A percentile compares a stretch with the other conserved stretches of the same genome.
Conservation (phyloP, 1,140 invertebrate genomes). For the Nebria ingens region DNA sequence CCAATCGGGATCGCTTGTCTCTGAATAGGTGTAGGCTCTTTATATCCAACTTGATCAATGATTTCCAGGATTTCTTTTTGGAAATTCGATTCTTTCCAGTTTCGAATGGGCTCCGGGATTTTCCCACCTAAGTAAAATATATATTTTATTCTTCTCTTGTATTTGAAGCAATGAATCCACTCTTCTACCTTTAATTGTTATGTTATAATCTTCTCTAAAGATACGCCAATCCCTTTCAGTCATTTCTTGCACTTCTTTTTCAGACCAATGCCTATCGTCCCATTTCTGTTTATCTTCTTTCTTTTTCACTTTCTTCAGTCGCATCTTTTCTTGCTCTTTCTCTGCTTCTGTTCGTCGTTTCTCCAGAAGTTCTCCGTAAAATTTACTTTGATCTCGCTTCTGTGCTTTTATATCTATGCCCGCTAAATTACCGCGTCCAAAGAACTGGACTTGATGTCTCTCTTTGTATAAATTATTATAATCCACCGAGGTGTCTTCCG, state of each 20-base stretch:
- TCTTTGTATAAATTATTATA: conserved; percentile 97
- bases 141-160: too few relatives aligned
- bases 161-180: too few relatives aligned
- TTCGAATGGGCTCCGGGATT: conserved; percentile 92
- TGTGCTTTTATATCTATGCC: conserved; percentile 97
- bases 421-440: conserved; percentile 93
- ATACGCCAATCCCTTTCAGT: conserved; percentile 99
- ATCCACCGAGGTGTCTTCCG: conserved; percentile 95
- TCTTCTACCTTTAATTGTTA: conserved; percentile 92
- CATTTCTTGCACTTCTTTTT: conserved; percentile 93
- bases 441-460: conserved; percentile 92
- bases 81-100: conserved; percentile 91
- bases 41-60: conserved; percentile 92
- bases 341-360: conserved; percentile 91
- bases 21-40: conserved; percentile 98
- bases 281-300: conserved; percentile 98
- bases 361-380: conserved; percentile 94
- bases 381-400: conserved; percentile 95
- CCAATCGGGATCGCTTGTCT: conserved; percentile 99
- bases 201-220: conserved; percentile 99
- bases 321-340: conserved; percentile 93
- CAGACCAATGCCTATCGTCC: conserved; percentile 98
- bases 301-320: conserved; percentile 86
- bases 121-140: conserved; percentile 59
- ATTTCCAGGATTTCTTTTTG: conserved; percentile 88